Conservation (phyloP, 2,797 vertebrate species). For the Spinibarbus caldwelli region DNA sequence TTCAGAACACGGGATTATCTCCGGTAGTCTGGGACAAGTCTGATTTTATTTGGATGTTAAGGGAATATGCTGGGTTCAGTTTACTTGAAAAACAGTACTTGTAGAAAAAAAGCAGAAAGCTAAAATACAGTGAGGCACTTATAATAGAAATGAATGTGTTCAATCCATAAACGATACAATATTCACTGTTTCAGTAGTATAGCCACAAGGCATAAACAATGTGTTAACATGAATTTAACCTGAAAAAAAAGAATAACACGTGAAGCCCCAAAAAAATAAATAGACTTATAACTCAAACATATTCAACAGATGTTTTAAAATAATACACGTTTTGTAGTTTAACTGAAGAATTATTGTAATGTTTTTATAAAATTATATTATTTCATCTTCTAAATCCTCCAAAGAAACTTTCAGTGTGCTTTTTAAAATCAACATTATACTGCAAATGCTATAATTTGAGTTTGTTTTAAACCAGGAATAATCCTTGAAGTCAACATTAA, state of each 20-base stretch:
- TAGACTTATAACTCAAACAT: no score
- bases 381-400: no score
- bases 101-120: no score
- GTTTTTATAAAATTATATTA: background rate
- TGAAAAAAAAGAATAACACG: background rate
- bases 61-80: no score
- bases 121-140: no score
- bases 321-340: no score
- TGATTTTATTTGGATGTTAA: slow-evolving; percentile 15
- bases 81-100: no score
- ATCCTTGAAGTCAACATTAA: background rate
- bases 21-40: background rate
- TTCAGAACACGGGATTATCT: slow-evolving; percentile 25
- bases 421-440: background rate
- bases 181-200: background rate
- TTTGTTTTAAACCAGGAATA: background rate
- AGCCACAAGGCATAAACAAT: background rate
- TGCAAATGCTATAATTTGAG: background rate
- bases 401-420: no score
- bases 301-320: no score
- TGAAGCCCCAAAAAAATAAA: no score
- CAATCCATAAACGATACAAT: background rate
- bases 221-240: no score
- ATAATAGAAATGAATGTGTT: background rate
- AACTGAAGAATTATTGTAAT: background rate